Conservation (phyloP, 2,888 invertebrate species). For the Brachyptera risi region DNA sequence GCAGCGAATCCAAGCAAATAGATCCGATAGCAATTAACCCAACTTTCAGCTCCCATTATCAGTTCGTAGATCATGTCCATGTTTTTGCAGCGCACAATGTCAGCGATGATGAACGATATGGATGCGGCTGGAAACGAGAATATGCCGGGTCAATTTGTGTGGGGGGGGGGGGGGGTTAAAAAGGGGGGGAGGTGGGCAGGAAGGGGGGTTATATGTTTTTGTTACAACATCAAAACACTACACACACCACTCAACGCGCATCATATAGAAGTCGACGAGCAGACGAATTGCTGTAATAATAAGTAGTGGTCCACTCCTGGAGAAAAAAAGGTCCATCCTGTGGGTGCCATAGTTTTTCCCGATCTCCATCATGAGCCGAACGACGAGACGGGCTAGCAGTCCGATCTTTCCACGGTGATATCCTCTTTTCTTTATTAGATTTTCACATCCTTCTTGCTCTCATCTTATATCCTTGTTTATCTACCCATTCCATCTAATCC, state of each 20-base stretch:
- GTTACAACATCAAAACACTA: no score
- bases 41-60: background rate
- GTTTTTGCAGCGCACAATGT: slow-evolving; percentile 5
- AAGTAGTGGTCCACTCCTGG: background rate
- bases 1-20: no score
- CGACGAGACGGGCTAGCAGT: no score
- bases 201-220: background rate
- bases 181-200: background rate
- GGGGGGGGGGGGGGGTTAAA: no score
- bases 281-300: no score
- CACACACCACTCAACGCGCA: background rate
- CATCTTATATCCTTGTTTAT: slow-evolving; percentile 1
- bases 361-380: background rate
- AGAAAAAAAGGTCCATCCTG: background rate
- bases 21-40: slow-evolving; percentile 14
- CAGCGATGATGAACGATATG: slow-evolving; percentile 5
- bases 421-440: slow-evolving; percentile 12
- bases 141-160: background rate
- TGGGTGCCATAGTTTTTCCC: background rate
- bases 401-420: no score
- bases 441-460: slow-evolving; percentile 8
- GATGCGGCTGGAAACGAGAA: background rate
- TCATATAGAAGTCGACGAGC: background rate
- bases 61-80: background rate
- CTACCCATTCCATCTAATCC: background rate